Base-by-base conservation (phyloP, 2,888 invertebrate species). In the Gibbula magus region DNA sequence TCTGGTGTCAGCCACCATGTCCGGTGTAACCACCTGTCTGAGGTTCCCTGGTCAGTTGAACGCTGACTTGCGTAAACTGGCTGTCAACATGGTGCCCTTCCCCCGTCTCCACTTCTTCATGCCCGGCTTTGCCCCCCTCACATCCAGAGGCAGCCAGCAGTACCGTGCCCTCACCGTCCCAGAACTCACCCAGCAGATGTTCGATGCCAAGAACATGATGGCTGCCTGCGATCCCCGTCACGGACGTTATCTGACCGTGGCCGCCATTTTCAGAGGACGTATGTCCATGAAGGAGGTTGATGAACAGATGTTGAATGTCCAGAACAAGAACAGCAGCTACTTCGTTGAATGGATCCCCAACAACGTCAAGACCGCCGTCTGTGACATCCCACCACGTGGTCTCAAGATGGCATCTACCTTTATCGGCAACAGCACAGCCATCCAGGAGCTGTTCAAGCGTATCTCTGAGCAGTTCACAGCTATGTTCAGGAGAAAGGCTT, bases 331-430 rank as follows among this genome's bases (percentile, higher is more conserved):
- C 84, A 84, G 86, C 81, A 84, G 83, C 74, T 86, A 87, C 61
- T 61, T 61, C 29, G 61, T 61, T 18, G 61, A 61, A 61, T 61
- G 61, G 61, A 61, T 61, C 61, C 61, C 61, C 29, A 61, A 61
- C 61, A 61, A 61, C 61, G 61, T 61, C 3, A 61, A 61, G 18
- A 61, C 61, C 61, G 61, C 61, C 8, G 61, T 61, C 61, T 61
- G 61, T 61, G 61, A 61, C 61, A 61, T 61, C 29, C 61, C 61
- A 61, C 61, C 61, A 61, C 61, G 61, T 61, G 61, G 61, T 61
- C 61, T 61, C 29, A 96, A 96, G 92, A 97, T 97, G 96, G 96
- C 96, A 1, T 96, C 97, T 86, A 98, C 98, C 54, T 97, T 61
- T 25, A 61, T 61, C 18, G 61, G 61, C 29, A 61, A 61, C 61